Evolutionary conservation across 2,797 vertebrate species (phyloP).

Genomic region (Lerista edwardsae): DNA sequence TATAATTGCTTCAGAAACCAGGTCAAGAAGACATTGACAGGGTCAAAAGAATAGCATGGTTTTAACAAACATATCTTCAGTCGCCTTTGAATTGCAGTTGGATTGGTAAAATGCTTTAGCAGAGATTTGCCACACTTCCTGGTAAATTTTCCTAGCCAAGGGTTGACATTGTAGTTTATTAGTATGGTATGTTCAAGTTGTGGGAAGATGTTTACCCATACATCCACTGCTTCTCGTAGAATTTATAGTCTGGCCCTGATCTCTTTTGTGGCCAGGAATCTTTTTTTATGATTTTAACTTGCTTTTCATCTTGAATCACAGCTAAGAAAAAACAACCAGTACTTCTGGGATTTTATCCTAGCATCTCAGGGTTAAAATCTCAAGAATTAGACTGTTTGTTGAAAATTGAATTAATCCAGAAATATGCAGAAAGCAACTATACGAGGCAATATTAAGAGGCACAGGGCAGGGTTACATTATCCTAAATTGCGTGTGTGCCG

Average conservation of each 20-base stretch:
- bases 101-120: not conserved
- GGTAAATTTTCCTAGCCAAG: not conserved
- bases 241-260: too few species aligned
- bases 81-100: not conserved
- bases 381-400: not conserved
- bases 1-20: not conserved
- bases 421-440: not conserved
- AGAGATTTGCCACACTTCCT: not conserved
- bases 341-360: not conserved
- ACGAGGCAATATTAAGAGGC: not conserved
- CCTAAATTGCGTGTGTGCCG: not conserved
- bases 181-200: not conserved
- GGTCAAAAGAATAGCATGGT: not conserved
- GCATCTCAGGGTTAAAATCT: too few species aligned
- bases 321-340: not conserved
- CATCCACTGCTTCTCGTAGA: not conserved
- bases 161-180: not conserved
- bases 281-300: not conserved
- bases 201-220: not conserved
- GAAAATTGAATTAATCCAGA: not conserved
- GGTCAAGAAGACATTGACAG: not conserved
- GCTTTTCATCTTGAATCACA: not conserved
- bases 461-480: not conserved
- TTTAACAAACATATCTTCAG: not conserved
- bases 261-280: not conserved